Conservation (phyloP, 2,797 vertebrate genomes). For the Amphiprion clarkii region DNA sequence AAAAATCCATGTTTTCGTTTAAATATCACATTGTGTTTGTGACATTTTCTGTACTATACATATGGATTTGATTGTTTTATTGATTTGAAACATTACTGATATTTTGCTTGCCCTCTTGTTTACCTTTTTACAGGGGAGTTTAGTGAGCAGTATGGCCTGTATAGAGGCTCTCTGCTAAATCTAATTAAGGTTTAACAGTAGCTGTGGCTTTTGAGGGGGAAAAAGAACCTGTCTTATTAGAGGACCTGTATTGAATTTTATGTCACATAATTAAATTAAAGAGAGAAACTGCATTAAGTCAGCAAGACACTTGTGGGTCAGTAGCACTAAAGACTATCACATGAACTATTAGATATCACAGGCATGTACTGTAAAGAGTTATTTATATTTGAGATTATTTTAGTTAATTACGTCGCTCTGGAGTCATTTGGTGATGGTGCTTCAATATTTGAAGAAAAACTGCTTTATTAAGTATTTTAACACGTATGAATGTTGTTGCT, state of each 20-base stretch:
- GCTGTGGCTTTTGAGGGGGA: conserved; percentile 29
- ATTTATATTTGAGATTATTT: background rate
- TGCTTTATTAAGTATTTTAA: background rate
- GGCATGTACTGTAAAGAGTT: background rate
- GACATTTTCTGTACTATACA: background rate
- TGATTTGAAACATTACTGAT: conserved; percentile 2
- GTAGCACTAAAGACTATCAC: background rate
- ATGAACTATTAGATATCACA: background rate
- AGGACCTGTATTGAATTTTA: conserved; percentile 41
- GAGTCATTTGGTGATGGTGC: background rate
- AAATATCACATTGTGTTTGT: background rate
- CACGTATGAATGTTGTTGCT: background rate
- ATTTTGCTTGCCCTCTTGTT: conserved; percentile 2
- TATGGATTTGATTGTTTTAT: background rate
- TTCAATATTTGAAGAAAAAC: background rate
- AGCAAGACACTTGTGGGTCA: background rate
- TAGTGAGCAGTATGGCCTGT: conserved; percentile 12
- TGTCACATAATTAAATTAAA: conserved; percentile 58
- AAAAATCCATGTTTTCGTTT: background rate
- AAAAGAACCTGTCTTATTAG: conserved; percentile 46
- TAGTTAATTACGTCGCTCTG: background rate
- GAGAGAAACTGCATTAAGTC: conserved; percentile 20
- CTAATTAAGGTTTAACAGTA: conserved; percentile 65
- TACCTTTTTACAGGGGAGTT: conserved; percentile 42
- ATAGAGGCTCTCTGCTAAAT: conserved; percentile 48